phyloP scores from a whole-genome alignment of 2,797 vertebrate genomes.

The Rhynchotus rufescens region DNA sequence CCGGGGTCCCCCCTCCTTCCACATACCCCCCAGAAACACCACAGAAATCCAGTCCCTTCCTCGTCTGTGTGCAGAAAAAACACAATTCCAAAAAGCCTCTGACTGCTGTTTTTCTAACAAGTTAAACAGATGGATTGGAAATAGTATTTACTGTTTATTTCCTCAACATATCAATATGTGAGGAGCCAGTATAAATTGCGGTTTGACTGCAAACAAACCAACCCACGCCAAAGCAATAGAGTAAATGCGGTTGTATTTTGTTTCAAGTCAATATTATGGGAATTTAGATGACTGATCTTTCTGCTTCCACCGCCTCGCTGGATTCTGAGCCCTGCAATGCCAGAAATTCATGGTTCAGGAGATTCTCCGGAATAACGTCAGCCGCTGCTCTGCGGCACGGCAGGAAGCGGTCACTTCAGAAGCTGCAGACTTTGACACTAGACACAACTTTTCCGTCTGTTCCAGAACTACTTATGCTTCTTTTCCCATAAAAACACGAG shows the following conservation, averaged over 20 bases:
- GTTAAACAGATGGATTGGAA: conserved; percentile 83
- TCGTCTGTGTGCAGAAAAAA: conserved; percentile 23
- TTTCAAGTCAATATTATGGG: conserved; percentile 61
- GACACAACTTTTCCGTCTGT: conserved; percentile 20
- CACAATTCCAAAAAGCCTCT: conserved; percentile 74
- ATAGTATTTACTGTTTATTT: conserved; percentile 84
- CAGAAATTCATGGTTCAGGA: not conserved
- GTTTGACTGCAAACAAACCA: conserved; percentile 80
- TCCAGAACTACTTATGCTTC: conserved; percentile 55
- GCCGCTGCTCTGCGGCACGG: not conserved
- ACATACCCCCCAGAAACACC: accelerated
- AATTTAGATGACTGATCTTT: conserved; percentile 59
- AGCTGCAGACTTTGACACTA: not conserved
- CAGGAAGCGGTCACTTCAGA: not conserved
- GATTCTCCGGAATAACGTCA: not conserved
- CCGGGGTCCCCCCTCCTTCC: too few relatives aligned
- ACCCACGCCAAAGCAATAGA: conserved; percentile 69
- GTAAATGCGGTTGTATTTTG: conserved; percentile 59
- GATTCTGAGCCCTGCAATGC: conserved; percentile 32
- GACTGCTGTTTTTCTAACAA: conserved; percentile 76
- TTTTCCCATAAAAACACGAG: conserved; percentile 70
- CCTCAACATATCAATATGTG: conserved; percentile 81
- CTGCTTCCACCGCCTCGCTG: conserved; percentile 47
- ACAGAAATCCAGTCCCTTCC: not conserved
- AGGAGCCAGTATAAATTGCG: conserved; percentile 79